Percentiles rank a stretch among this genome's conserved stretches.
phyloP scores from a whole-genome alignment of 2,888 invertebrate species.

The Pyralis farinalis region DNA sequence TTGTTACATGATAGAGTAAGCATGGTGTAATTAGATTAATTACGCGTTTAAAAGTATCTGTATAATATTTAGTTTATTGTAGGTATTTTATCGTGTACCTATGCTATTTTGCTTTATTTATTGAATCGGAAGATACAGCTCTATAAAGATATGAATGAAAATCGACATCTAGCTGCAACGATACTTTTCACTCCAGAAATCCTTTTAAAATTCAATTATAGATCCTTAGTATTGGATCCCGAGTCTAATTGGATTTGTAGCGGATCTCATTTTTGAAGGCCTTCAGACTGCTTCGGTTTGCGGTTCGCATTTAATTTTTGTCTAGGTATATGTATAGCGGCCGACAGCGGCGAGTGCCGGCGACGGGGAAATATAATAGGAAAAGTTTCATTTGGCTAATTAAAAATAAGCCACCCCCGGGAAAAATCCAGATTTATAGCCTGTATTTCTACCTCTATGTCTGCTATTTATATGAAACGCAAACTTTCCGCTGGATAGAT shows the following conservation, averaged over 20 bases:
- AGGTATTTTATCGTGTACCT: no score
- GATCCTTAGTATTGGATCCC: slow-evolving; percentile 49
- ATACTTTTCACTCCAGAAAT: slow-evolving; percentile 11
- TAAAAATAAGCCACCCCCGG: slow-evolving; percentile 67
- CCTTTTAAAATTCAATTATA: slow-evolving; percentile 42
- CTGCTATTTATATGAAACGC: slow-evolving; percentile 49
- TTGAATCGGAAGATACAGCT: no score
- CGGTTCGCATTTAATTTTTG: slow-evolving; percentile 62
- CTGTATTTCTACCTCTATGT: slow-evolving; percentile 51
- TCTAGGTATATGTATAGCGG: slow-evolving; percentile 32
- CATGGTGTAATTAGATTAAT: no score
- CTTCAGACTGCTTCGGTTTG: slow-evolving; percentile 24
- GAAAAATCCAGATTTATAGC: slow-evolving; percentile 65
- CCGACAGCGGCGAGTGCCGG: slow-evolving; percentile 36
- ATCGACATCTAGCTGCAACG: no score
- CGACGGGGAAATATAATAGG: slow-evolving; percentile 62
- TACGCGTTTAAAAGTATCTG: no score
- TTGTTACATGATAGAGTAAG: no score
- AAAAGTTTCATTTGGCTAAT: slow-evolving; percentile 76
- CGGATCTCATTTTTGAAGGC: slow-evolving; percentile 49
- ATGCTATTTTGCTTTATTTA: no score
- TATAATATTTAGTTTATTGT: no score
- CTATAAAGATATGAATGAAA: no score
- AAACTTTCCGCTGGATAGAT: slow-evolving; percentile 45
- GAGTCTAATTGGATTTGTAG: slow-evolving; percentile 65